Base-by-base conservation (phyloP, 2,888 invertebrate genomes). In the Caenorhabditis plicata region DNA sequence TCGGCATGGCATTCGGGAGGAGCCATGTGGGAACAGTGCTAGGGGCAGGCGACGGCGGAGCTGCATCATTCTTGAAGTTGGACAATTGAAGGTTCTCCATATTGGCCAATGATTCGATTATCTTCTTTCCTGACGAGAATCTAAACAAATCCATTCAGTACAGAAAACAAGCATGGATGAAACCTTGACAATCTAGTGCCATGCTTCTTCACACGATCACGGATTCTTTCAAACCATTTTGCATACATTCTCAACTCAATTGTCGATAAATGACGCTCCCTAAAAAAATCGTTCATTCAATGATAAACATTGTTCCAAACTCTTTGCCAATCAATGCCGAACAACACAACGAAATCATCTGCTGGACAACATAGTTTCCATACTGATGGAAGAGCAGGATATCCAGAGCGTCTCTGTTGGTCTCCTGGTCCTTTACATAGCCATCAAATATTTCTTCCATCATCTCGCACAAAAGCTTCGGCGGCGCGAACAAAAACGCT, bases 311-410 rank as follows among this genome's bases (percentile, higher is more conserved):
- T n/a, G n/a, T 7, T 22, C 9, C 13, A 32, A 4, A 17, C 3
- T 25, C 19, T 26, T 11, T 19, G 29, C 52, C 52, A 1, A 48
- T 26, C 15, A 53, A 42, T 11, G 52, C 56, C n/a, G 40, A 53
- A 22, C 41, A 57, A 55, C 72, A 47, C 23, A 75, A 62, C 20
- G 46, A 49, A 42, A 77, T 72, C 69, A 77, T 67, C 35, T 68
- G 63, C 56, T 77, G 77, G 26, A 75, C 68, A 35, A 77, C 74
- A 40, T 77, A 77, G 63, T 77, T 77, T 42, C 76, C 77, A 46
- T 62, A 77, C 44, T 77, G 76, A 42, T 77, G 71, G 60, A 77
- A 74, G 32, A 77, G 62, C 48, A 77, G 67, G 29, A 71, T 63
- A 43, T 72, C 69, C n/a, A 75, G 53, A 9, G 69, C 66, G 38